Conservation (phyloP, 1,140 invertebrate genomes). For the Helicoverpa armigera region DNA sequence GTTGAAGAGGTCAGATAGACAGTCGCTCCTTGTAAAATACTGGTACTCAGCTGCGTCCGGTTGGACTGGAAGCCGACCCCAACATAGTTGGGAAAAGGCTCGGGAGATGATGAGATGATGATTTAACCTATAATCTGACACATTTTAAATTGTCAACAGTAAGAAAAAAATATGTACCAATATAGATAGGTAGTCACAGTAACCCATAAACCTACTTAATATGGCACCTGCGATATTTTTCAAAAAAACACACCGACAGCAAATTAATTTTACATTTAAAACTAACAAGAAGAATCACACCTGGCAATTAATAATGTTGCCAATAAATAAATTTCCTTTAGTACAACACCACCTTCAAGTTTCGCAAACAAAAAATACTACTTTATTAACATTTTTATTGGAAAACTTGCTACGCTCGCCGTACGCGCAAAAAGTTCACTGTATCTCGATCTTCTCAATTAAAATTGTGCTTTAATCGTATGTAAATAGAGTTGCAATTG, state of each 20-base stretch:
- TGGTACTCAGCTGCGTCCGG: too few relatives aligned
- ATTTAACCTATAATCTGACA: too few relatives aligned
- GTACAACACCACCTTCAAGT: constrained; percentile 9
- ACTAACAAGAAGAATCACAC: not conserved
- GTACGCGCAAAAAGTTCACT: constrained; percentile 3
- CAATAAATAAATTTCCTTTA: constrained; percentile 16
- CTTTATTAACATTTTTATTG: constrained; percentile 39
- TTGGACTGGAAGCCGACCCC: too few relatives aligned
- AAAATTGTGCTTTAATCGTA: constrained; percentile 9
- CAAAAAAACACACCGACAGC: not conserved
- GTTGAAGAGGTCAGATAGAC: too few relatives aligned
- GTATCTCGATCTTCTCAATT: constrained; percentile 3
- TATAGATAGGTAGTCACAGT: not conserved
- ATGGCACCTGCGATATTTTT: not conserved
- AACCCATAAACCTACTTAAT: not conserved
- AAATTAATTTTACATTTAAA: constrained; percentile 4
- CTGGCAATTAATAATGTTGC: constrained; percentile 11
- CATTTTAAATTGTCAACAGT: too few relatives aligned
- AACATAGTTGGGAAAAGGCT: too few relatives aligned
- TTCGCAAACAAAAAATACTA: constrained; percentile 11
- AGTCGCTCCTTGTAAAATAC: too few relatives aligned
- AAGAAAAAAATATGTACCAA: too few relatives aligned
- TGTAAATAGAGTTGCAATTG: constrained; percentile 29
- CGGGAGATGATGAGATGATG: too few relatives aligned
- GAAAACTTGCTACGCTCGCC: constrained; percentile 17